phyloP scores from a whole-genome alignment of 2,797 vertebrate genomes.

The Pipistrellus kuhlii region DNA sequence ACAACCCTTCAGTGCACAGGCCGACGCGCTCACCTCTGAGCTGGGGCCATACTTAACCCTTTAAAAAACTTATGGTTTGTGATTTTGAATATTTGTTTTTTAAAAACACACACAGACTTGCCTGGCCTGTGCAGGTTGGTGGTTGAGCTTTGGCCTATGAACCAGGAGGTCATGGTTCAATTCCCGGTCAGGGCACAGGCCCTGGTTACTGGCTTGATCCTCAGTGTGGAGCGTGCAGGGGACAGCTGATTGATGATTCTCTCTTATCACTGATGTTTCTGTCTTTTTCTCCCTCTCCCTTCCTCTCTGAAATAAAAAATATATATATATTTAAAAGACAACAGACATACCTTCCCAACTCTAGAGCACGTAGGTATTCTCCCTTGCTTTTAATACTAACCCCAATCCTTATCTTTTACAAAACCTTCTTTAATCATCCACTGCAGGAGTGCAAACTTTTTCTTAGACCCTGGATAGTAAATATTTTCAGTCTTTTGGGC shows the following conservation, averaged over 20 bases:
- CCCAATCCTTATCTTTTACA: neutral
- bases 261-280: no score
- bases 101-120: neutral
- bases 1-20: neutral
- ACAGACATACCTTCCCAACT: no score
- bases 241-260: no score
- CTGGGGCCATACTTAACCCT: neutral
- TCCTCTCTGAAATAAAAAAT: no score
- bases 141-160: neutral
- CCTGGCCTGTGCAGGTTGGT: neutral
- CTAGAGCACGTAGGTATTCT: no score
- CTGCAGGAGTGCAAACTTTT: neutral
- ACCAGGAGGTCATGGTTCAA: neutral
- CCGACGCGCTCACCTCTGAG: neutral
- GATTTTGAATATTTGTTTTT: constrained; percentile 18
- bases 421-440: neutral
- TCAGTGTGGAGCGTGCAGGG: no score
- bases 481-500: neutral
- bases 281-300: no score
- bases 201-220: no score
- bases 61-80: neutral
- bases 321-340: no score
- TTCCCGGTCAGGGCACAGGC: no score
- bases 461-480: neutral
- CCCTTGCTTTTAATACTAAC: neutral